These are phyloP conservation scores for Temnopleurus reevesii DNA, from an alignment of 53 echinoderm and acorn worm species.

Conservation along the genomic window DNA sequence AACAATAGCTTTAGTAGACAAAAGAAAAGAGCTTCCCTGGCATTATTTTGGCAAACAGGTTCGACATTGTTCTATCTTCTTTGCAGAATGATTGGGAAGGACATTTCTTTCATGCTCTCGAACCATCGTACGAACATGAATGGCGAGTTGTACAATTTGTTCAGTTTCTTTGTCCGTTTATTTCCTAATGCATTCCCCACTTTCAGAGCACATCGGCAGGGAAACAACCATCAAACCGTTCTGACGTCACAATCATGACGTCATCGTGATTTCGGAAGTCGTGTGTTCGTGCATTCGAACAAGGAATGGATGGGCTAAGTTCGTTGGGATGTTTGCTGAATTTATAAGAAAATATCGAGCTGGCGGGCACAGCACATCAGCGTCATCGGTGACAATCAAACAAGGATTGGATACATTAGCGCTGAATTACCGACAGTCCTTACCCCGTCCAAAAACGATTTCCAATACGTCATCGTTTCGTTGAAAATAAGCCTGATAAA, in stretches of 20 bases:
- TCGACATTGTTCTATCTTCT: no score
- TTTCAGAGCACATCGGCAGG: background rate
- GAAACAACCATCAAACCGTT: conserved; percentile 1
- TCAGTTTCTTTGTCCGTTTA: no score
- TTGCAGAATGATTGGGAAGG: no score
- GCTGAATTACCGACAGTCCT: background rate
- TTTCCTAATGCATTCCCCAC: no score
- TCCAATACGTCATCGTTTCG: background rate
- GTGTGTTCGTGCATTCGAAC: background rate
- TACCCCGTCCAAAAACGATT: background rate
- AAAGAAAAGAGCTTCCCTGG: no score
- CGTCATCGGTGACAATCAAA: background rate
- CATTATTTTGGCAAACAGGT: no score
- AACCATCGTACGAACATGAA: no score
- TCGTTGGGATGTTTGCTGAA: conserved; percentile 24
- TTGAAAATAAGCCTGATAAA: no score
- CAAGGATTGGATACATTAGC: background rate
- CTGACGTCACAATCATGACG: conserved; percentile 33
- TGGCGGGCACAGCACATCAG: background rate
- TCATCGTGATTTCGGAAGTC: background rate
- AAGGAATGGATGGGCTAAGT: background rate
- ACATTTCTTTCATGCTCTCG: no score
- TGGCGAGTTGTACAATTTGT: no score
- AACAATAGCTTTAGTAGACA: no score
- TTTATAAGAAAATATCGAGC: background rate